A percentile compares a stretch with the other conserved stretches of the same genome.
Conservation (phyloP, 2,113 vertebrate genomes). For the Dasypus novemcinctus region DNA sequence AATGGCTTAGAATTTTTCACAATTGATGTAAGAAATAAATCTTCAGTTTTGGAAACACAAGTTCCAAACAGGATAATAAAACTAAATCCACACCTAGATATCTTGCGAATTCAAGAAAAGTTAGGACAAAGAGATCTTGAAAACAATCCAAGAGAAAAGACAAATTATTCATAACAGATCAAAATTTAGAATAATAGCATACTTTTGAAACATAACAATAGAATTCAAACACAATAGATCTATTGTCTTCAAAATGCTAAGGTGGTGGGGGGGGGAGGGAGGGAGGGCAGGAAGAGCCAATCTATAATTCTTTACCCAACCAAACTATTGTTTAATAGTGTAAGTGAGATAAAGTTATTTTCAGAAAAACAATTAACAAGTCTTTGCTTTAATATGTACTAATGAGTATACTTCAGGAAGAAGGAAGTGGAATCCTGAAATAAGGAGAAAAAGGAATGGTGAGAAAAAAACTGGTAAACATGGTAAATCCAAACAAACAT, state of each 20-base stretch:
- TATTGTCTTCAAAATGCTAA: background rate
- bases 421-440: background rate
- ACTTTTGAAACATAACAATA: background rate
- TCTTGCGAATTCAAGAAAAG: constrained; percentile 45
- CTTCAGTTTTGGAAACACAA: constrained; percentile 5
- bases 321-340: background rate
- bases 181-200: background rate
- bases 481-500: background rate
- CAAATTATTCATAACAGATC: background rate
- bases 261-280: too few relatives aligned
- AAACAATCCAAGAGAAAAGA: constrained; percentile 33
- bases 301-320: background rate
- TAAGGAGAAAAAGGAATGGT: background rate
- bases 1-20: background rate
- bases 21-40: background rate
- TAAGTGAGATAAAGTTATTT: background rate
- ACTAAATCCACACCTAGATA: background rate
- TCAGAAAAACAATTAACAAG: background rate
- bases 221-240: background rate
- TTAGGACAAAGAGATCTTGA: background rate
- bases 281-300: background rate
- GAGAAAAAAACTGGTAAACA: background rate
- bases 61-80: background rate
- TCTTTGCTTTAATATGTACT: background rate
- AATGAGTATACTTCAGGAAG: background rate